A percentile compares a stretch with the other conserved stretches of the same genome.
These are phyloP conservation scores for Habrosyne pyritoides DNA, from an alignment of 2,888 invertebrate species.

Conservation along the genomic window DNA sequence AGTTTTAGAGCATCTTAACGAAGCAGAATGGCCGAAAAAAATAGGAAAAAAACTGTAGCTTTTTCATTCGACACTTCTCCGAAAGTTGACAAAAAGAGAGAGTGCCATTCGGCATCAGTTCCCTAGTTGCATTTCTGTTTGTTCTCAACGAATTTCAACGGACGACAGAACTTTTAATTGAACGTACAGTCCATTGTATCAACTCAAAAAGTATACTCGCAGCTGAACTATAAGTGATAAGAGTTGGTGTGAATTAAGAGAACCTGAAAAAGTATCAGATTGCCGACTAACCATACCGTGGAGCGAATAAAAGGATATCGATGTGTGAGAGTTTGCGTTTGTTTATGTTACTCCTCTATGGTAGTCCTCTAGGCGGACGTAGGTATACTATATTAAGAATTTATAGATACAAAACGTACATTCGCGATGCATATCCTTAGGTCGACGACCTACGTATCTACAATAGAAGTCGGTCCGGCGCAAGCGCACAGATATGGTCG, in stretches of 20 bases:
- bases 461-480: conserved; percentile 21
- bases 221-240: not conserved
- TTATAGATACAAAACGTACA: conserved; percentile 3
- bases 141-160: conserved; percentile 8
- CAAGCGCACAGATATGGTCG: conserved; percentile 49
- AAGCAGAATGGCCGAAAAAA: conserved; percentile 30
- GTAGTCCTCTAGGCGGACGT: too few relatives aligned
- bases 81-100: conserved; percentile 12
- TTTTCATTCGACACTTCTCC: conserved; percentile 9
- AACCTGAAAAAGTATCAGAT: not conserved
- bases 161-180: not conserved
- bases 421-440: conserved; percentile 14
- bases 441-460: conserved; percentile 30
- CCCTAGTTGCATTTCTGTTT: conserved; percentile 17
- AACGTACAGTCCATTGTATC: not conserved
- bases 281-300: not conserved
- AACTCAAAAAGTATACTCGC: not conserved
- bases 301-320: not conserved
- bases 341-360: not conserved
- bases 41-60: conserved; percentile 20
- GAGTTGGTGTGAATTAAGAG: not conserved
- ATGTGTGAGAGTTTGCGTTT: not conserved
- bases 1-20: conserved; percentile 49
- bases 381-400: not conserved
- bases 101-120: conserved; percentile 12